Conservation (phyloP, 2,797 vertebrate genomes). For the Myotis findleyi region DNA sequence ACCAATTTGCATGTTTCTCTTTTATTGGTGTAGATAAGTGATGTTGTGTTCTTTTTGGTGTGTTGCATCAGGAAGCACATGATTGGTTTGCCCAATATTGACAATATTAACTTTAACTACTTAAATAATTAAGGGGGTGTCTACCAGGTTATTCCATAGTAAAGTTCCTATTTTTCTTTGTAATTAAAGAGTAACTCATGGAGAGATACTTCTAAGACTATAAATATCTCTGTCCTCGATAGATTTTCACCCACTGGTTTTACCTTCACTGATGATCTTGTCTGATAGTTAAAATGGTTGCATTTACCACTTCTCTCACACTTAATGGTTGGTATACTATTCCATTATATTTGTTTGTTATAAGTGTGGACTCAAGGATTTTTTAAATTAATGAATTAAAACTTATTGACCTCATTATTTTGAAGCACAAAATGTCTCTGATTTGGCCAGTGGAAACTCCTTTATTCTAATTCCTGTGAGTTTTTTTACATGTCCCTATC, state of each 20-base stretch:
- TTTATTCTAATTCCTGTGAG: neutral
- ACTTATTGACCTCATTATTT: neutral
- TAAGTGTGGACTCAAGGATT: neutral
- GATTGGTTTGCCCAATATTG: neutral
- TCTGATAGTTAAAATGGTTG: neutral
- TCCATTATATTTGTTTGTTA: neutral
- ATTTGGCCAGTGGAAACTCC: neutral
- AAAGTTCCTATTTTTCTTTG: neutral
- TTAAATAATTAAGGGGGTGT: neutral
- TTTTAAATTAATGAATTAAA: neutral
- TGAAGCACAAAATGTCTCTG: neutral
- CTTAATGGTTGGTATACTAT: neutral
- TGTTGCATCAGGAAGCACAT: neutral
- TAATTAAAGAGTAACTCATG: conserved; percentile 28
- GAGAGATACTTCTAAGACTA: neutral
- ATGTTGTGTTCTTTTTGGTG: neutral
- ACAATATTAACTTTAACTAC: neutral
- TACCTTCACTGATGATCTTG: neutral
- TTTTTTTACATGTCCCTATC: neutral
- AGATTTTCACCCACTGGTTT: neutral
- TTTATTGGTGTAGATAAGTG: neutral
- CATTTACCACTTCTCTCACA: neutral
- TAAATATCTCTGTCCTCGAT: neutral
- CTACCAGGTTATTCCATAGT: neutral
- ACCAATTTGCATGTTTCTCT: too few relatives aligned